A percentile compares a stretch with the other conserved stretches of the same genome.
Conservation (phyloP, 2,113 vertebrate genomes). For the Etheostoma spectabile region DNA sequence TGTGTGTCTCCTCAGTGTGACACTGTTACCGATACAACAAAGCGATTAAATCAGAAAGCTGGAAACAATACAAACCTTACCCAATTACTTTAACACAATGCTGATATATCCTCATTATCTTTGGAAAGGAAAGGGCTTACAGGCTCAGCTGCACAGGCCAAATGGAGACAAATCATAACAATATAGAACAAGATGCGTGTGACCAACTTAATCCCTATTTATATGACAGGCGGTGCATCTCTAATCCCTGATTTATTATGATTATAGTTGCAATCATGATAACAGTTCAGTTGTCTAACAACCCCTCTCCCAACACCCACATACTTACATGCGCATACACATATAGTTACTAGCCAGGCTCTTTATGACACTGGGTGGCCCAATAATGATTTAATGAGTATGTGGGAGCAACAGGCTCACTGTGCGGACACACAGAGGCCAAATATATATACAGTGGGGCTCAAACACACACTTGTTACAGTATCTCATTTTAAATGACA, state of each 20-base stretch:
- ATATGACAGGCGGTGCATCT: constrained; percentile 69
- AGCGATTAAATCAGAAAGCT: constrained; percentile 70
- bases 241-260: constrained; percentile 74
- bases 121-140: constrained; percentile 66
- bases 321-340: constrained; percentile 12
- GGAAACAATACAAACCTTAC: constrained; percentile 68
- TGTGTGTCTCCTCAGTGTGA: constrained; percentile 36
- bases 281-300: constrained; percentile 55
- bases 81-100: constrained; percentile 75
- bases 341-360: constrained; percentile 14
- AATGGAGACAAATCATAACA: constrained; percentile 80
- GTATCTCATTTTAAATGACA: constrained; percentile 25
- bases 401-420: constrained; percentile 31
- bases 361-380: constrained; percentile 44
- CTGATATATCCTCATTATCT: constrained; percentile 79
- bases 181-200: constrained; percentile 66
- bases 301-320: constrained; percentile 36
- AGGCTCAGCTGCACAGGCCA: constrained; percentile 75
- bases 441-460: constrained; percentile 1
- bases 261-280: constrained; percentile 68
- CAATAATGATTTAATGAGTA: constrained; percentile 61
- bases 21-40: constrained; percentile 38
- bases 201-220: constrained; percentile 78
- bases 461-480: constrained; percentile 10
- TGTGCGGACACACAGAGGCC: constrained; percentile 6